Conservation (phyloP, 2,113 vertebrate genomes). For the Isichthys henryi region DNA sequence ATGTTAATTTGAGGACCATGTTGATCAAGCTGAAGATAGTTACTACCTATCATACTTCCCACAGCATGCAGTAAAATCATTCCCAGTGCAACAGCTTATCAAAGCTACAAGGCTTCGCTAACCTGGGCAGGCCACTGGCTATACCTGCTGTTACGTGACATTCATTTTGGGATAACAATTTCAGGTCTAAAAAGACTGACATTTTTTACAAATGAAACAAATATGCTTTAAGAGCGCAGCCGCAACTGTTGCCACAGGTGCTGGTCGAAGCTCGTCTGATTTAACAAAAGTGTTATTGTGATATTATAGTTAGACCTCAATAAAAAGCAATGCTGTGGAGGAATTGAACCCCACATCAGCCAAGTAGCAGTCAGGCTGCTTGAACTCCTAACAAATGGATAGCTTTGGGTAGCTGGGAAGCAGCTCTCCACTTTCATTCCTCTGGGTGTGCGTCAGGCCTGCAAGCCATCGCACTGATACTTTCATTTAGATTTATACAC, state of each 20-base stretch:
- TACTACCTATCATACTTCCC: background rate
- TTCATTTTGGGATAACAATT: background rate
- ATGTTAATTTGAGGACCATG: background rate
- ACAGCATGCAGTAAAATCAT: background rate
- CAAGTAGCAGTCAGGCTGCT: slow-evolving; percentile 2
- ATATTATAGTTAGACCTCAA: background rate
- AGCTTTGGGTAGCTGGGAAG: background rate
- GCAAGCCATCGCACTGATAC: background rate
- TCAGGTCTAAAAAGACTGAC: background rate
- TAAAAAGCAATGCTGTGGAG: background rate
- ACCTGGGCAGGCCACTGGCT: background rate
- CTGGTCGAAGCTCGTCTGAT: background rate
- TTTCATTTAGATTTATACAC: background rate
- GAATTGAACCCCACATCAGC: background rate
- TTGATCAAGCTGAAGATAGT: background rate
- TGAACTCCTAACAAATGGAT: slow-evolving; percentile 3
- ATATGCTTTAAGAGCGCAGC: background rate
- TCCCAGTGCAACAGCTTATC: background rate
- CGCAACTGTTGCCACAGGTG: background rate
- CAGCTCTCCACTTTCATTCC: background rate
- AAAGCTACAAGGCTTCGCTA: background rate
- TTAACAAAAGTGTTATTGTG: background rate
- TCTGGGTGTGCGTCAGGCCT: background rate
- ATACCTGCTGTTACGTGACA: background rate
- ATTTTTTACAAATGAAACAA: background rate